Percentiles rank a stretch among this genome's conserved stretches.
phyloP scores from a whole-genome alignment of 1,140 invertebrate genomes.

The Melipona quadrifasciata region DNA sequence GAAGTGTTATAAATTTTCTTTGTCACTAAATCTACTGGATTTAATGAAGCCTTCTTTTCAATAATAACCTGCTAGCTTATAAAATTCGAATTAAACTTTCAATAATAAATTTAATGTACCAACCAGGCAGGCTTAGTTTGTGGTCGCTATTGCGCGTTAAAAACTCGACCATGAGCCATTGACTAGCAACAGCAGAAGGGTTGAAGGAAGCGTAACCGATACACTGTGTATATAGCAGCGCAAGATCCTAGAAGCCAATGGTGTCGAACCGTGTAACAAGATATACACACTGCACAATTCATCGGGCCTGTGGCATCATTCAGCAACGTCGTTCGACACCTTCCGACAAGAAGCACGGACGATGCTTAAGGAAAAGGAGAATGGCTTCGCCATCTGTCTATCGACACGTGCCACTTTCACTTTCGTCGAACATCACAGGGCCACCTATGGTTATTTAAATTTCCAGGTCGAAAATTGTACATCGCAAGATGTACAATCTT shows the following conservation, averaged over 20 bases:
- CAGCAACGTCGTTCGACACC: constrained; percentile 6
- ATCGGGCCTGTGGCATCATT: constrained; percentile 21
- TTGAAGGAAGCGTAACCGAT: neutral
- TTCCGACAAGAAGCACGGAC: constrained; percentile 48
- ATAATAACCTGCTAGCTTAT: too few relatives aligned
- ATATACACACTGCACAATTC: constrained; percentile 18
- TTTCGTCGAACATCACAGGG: neutral
- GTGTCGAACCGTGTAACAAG: constrained; percentile 29
- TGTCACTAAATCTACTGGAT: too few relatives aligned
- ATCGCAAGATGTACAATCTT: too few relatives aligned
- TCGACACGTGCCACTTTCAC: constrained; percentile 59
- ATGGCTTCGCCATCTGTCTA: constrained; percentile 68
- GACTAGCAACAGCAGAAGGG: neutral
- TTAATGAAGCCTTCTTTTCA: too few relatives aligned
- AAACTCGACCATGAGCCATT: neutral
- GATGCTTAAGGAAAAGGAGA: constrained; percentile 42
- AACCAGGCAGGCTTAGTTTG: too few relatives aligned
- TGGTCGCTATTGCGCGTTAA: too few relatives aligned
- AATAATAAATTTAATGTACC: too few relatives aligned
- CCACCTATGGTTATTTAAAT: neutral
- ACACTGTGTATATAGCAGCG: neutral
- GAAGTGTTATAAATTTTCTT: too few relatives aligned
- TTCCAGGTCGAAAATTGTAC: too few relatives aligned
- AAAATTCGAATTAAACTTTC: too few relatives aligned
- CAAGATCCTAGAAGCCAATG: constrained; percentile 24